Evolutionary conservation across 2,113 vertebrate species (phyloP).

Genomic region (Gallinago undulata): DNA sequence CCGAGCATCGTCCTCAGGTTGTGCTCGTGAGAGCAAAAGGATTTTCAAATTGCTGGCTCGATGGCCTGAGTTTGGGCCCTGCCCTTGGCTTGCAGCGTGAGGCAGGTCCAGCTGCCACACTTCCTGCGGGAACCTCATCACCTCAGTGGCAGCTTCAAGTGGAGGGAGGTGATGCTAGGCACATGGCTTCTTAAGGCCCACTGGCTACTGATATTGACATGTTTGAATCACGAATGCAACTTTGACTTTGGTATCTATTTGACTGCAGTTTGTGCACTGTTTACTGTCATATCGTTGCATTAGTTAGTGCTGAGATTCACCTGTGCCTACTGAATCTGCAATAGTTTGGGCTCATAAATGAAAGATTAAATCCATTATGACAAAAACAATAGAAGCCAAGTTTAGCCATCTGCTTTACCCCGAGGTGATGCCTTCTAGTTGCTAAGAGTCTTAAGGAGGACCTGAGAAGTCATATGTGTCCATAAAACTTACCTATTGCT

Average conservation of each 20-base stretch:
- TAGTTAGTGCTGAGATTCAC: not conserved
- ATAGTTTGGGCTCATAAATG: not conserved
- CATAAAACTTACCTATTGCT: not conserved
- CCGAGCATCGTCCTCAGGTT: not conserved
- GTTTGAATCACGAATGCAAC: not conserved
- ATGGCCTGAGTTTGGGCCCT: not conserved
- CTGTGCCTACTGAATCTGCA: not conserved
- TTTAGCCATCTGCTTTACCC: not conserved
- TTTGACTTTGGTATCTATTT: not conserved
- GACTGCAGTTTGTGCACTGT: not conserved
- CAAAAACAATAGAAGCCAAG: not conserved
- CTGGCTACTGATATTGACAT: not conserved
- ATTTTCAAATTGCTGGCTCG: too few species aligned
- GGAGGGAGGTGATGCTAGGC: not conserved
- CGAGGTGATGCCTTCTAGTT: not conserved
- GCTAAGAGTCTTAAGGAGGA: not conserved
- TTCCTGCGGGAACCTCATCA: rapidly evolving
- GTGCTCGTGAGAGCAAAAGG: not conserved
- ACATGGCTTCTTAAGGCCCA: not conserved
- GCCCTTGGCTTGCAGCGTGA: not conserved
- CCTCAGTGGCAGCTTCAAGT: not conserved
- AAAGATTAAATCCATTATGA: not conserved
- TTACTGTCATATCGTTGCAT: not conserved
- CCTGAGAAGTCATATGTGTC: not conserved
- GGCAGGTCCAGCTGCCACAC: not conserved